These are phyloP conservation scores for Pantelozetes paolii DNA, from an alignment of 2,888 invertebrate species.

Conservation along the genomic window DNA sequence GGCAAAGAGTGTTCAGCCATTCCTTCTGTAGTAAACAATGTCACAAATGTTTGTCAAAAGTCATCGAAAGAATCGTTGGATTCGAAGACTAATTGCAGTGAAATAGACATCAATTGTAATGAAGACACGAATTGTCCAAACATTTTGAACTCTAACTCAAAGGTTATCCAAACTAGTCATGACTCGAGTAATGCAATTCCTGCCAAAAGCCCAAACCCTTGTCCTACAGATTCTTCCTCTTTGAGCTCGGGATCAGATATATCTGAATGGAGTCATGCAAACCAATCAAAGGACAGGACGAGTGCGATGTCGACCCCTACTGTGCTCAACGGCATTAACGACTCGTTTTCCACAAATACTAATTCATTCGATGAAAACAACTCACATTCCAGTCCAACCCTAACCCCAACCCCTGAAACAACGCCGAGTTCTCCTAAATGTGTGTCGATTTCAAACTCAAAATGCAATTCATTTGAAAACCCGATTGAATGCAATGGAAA, in stretches of 20 bases:
- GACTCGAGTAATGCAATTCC: conserved; percentile 29
- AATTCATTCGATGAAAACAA: conserved; percentile 27
- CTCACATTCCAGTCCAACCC: conserved; percentile 23
- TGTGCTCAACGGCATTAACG: conserved; percentile 35
- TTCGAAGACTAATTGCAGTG: not conserved
- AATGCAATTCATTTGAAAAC: not conserved
- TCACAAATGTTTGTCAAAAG: conserved; percentile 2
- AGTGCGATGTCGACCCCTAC: conserved; percentile 31
- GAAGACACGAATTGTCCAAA: not conserved
- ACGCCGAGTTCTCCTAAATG: conserved; percentile 17
- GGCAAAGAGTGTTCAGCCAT: not conserved
- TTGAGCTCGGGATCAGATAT: conserved; percentile 11
- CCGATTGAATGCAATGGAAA: conserved; percentile 20
- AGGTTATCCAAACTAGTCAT: conserved; percentile 30
- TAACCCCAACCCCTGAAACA: not conserved
- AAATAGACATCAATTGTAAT: conserved; percentile 10
- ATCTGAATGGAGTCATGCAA: conserved; percentile 2
- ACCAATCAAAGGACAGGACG: conserved; percentile 11
- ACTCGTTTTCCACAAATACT: conserved; percentile 30
- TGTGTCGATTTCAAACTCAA: not conserved
- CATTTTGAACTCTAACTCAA: not conserved
- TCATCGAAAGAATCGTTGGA: conserved; percentile 12
- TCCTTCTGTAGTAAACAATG: conserved; percentile 20
- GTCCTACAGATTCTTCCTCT: conserved; percentile 16
- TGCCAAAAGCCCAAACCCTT: conserved; percentile 23